Evolutionary conservation across 1,140 invertebrate genomes (phyloP).

Genomic region (Drosophila insularis): DNA sequence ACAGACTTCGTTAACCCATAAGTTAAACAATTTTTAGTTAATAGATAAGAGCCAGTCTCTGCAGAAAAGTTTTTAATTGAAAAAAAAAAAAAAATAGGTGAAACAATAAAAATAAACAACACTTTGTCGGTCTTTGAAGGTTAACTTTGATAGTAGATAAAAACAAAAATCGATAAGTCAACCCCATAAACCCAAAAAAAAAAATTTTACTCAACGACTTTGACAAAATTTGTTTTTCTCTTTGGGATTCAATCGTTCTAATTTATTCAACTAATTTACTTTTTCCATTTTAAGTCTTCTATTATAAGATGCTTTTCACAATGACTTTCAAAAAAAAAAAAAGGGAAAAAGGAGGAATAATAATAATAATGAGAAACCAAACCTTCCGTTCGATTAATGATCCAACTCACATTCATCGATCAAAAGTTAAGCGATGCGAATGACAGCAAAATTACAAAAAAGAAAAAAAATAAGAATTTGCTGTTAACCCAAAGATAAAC

Average conservation of each 20-base stretch:
- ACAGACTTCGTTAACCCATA: no score
- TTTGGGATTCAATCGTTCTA: background rate
- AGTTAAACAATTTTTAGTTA: no score
- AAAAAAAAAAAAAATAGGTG: no score
- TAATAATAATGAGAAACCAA: background rate
- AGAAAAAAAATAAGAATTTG: background rate
- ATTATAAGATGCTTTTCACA: background rate
- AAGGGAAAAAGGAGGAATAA: background rate
- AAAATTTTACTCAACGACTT: background rate
- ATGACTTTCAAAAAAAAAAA: background rate
- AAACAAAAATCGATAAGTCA: background rate
- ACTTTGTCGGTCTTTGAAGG: no score
- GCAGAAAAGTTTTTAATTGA: no score
- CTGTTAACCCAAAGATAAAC: background rate
- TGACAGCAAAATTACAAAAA: constrained; percentile 15
- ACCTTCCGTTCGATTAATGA: constrained; percentile 33
- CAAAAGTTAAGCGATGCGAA: constrained; percentile 21
- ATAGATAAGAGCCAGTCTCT: no score
- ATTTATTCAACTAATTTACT: background rate
- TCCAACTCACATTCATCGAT: constrained; percentile 43
- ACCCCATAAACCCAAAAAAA: background rate
- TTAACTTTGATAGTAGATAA: no score
- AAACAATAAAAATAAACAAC: no score
- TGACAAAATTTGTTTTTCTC: background rate
- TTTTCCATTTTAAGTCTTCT: background rate